A percentile compares a stretch with the other conserved stretches of the same genome.
Evolutionary conservation across 2,888 invertebrate species (phyloP).

Genomic region (Eueremaeus valkanovi): DNA sequence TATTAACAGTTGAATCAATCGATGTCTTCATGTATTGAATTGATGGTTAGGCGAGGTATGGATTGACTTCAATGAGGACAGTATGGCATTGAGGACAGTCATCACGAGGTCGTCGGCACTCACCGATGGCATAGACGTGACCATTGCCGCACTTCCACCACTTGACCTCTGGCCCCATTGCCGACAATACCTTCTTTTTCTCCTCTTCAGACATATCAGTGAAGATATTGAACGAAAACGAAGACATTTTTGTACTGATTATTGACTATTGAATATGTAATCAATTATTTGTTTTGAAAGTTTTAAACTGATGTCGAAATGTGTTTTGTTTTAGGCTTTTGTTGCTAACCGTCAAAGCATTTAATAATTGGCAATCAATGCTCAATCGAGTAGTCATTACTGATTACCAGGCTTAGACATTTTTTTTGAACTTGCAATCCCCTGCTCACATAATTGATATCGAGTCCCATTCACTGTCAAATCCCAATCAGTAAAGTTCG

Average conservation of each 20-base stretch:
- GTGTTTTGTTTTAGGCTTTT: no score
- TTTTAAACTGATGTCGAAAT: no score
- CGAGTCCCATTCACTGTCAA: no score
- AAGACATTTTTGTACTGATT: neutral
- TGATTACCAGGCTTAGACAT: no score
- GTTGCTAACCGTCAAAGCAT: no score
- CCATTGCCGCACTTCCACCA: neutral
- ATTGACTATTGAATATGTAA: neutral
- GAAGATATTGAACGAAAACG: neutral
- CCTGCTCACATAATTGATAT: no score
- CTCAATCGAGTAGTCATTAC: no score
- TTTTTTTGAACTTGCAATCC: no score
- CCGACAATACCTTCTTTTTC: neutral
- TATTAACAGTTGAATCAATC: no score
- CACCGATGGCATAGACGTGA: neutral
- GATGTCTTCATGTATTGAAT: neutral
- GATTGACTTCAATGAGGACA: neutral
- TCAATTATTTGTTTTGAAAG: neutral
- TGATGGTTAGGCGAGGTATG: neutral
- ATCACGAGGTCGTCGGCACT: neutral
- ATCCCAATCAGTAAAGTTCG: no score
- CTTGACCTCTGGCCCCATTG: neutral
- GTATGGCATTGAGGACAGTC: neutral
- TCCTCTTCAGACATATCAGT: neutral
- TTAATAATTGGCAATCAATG: no score